These are phyloP conservation scores for Lophotriccus pileatus DNA, from an alignment of 2,797 vertebrate genomes.

Conservation along the genomic window DNA sequence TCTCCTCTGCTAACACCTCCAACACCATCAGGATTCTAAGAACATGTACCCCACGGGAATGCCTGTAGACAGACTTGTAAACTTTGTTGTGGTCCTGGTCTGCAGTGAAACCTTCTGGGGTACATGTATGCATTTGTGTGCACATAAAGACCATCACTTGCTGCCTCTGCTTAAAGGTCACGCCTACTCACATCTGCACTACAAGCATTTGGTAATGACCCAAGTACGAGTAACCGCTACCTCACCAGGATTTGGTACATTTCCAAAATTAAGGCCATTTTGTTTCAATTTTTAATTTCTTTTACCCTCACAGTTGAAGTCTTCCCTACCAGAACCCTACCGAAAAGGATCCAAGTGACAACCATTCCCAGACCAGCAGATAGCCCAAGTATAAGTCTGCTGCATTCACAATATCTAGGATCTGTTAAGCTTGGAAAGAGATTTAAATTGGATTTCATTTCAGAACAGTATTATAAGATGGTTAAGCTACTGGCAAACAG, in stretches of 20 bases:
- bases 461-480: not conserved
- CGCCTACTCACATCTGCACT: conserved; percentile 19
- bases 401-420: not conserved
- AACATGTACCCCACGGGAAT: not conserved
- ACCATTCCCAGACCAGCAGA: not conserved
- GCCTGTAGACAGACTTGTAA: not conserved
- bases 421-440: not conserved
- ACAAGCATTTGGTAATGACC: not conserved
- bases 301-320: not conserved
- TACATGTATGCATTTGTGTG: not conserved
- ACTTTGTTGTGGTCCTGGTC: not conserved
- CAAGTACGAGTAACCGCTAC: not conserved
- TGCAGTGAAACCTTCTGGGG: conserved; percentile 4
- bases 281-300: not conserved
- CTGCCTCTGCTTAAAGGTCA: conserved; percentile 62
- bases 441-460: not conserved
- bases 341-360: not conserved
- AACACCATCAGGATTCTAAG: not conserved
- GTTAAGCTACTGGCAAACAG: not conserved
- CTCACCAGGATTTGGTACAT: not conserved
- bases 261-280: not conserved
- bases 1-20: conserved; percentile 21
- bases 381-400: not conserved
- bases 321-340: not conserved
- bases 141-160: conserved; percentile 31